Evolutionary conservation across 2,797 vertebrate genomes (phyloP).

Genomic region (Propithecus perrieri): DNA sequence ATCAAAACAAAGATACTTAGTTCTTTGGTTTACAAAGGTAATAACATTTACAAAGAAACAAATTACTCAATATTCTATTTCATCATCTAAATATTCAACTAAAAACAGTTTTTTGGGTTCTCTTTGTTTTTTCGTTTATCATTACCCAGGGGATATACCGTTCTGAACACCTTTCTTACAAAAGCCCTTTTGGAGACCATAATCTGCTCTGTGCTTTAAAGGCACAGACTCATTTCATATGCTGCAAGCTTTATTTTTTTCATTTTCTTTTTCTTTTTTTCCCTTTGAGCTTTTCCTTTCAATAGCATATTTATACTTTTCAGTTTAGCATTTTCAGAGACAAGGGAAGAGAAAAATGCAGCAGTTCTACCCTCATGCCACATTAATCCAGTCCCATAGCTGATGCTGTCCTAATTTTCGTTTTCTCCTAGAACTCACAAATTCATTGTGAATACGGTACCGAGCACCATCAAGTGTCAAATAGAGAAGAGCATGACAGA

Average conservation of each 20-base stretch:
- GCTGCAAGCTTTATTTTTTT: not conserved
- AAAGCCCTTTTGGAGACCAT: not conserved
- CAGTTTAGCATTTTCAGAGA: conserved; percentile 1
- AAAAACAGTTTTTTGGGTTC: not conserved
- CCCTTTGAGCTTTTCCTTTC: not conserved
- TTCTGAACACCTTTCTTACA: not conserved
- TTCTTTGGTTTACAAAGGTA: not conserved
- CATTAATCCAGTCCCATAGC: not conserved
- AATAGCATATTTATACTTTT: not conserved
- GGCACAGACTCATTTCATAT: not conserved
- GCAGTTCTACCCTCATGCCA: not conserved
- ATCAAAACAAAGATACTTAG: conserved; percentile 27
- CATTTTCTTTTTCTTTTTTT: not conserved
- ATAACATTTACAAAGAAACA: not conserved
- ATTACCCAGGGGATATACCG: not conserved
- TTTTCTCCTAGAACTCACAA: not conserved
- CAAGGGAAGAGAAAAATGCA: not conserved
- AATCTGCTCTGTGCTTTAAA: not conserved
- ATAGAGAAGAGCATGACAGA: not conserved
- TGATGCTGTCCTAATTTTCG: not conserved
- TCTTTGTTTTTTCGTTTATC: not conserved
- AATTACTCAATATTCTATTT: not conserved
- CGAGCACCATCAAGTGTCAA: not conserved
- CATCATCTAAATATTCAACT: not conserved
- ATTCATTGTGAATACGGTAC: not conserved